Percentiles rank a stretch among this genome's conserved stretches.
Conservation (phyloP, 1,140 invertebrate genomes). For the Tetragonula clypearis region DNA sequence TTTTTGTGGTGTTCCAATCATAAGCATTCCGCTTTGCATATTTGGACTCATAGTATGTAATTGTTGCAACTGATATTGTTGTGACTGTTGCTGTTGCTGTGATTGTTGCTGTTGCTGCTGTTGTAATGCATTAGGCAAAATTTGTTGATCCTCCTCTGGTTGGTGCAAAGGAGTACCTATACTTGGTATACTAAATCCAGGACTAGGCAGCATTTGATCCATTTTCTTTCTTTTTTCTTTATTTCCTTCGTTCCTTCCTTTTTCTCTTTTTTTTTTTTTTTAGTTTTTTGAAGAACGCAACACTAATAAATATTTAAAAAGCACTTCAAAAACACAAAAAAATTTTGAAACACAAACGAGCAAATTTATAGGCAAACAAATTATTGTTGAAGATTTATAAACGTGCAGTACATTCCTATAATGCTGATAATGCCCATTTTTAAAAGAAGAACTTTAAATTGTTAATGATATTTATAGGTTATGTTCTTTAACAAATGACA, state of each 20-base stretch:
- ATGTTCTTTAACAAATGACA: background rate
- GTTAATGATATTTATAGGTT: conserved; percentile 18
- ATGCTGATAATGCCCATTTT: background rate
- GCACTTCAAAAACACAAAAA: background rate
- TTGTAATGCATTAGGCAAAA: conserved; percentile 90
- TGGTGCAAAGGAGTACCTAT: conserved; percentile 95
- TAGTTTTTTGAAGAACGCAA: background rate
- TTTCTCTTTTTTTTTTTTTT: conserved; percentile 70
- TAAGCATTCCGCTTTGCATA: conserved; percentile 80
- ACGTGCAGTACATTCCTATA: background rate
- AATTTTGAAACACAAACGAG: background rate
- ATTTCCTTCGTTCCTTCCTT: too few relatives aligned
- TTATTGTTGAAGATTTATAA: background rate
- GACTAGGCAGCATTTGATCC: conserved; percentile 95
- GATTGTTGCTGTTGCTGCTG: conserved; percentile 83
- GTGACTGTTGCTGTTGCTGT: conserved; percentile 72
- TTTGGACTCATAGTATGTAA: conserved; percentile 83
- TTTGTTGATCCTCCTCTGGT: conserved; percentile 95
- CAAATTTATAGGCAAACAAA: background rate
- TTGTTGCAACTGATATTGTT: conserved; percentile 81
- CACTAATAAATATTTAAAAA: background rate
- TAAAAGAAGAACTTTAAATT: background rate
- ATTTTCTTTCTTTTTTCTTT: conserved; percentile 77
- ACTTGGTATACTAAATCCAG: conserved; percentile 93
- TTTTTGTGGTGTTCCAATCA: conserved; percentile 85